Base-by-base conservation (phyloP, 2,888 invertebrate genomes). In the Drosophila kanekoi region DNA sequence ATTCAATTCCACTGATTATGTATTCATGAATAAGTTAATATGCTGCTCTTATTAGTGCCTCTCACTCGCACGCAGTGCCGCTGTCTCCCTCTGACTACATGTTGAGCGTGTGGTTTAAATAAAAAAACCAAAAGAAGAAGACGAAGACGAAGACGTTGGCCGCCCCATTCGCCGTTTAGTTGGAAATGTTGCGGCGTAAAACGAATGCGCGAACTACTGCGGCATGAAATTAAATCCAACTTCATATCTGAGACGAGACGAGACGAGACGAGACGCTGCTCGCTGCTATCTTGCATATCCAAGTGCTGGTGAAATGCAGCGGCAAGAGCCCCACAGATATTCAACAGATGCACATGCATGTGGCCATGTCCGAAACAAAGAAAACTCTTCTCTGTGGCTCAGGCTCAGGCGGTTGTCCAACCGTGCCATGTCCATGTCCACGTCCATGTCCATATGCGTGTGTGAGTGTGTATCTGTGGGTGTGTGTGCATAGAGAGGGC, bases 151-250 rank as follows among this genome's bases (percentile, higher is more conserved):
- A 58, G 60, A 64, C 67, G 51, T 61, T 67, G 62, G 47, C 59
- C 61, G 65, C 45, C 54, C 58, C 53, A 51, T 61, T 28, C 53
- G 78, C 69, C 82, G 76, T 86, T 84, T 86, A 79, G 80, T 63
- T 88, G 75, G 82, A 84, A 89, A 80, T 73, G 77, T 74, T 76
- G 76, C 77, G 77, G 77, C 65, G 74, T 76, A 61, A 88, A 85
- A 77, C 81, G 80, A 79, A 86, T 81, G 86, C 89, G 87, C 78
- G 81, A 89, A 85, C 90, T 87, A 89, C 89, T 89, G 86, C 86
- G 82, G 87, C 91, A 91, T 90, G 91, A 91, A 90, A 91, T 90
- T 90, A 90, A 90, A 90, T 86, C 89, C 89, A 90, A 89, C 84
- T 73, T 80, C 71, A 72, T 77, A 79, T 81, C 80, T 83, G 71